Base-by-base conservation (phyloP, 2,797 vertebrate species). In the Morus bassanus region DNA sequence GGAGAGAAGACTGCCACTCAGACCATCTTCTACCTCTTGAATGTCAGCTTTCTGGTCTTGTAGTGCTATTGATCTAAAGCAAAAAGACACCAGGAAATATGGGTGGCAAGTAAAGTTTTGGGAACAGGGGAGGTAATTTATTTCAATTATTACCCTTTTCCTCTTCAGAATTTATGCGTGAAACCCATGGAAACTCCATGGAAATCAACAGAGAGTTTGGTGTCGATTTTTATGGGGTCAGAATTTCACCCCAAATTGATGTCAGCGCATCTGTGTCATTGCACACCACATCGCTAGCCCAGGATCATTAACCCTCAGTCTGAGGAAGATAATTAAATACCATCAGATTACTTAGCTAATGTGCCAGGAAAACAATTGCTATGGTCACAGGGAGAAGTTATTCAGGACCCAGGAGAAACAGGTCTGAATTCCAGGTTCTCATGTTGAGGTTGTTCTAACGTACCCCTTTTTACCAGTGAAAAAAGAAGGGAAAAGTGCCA, bases 251-350 rank as follows among this genome's bases (percentile, higher is more conserved):
- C 68, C 31, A 60, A 35, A 56, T 5, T 2, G 51, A 60, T 37
- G 56, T 31, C 56, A 18, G 24, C 51, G 43, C 33, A 67, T 23
- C 43, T 33, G 33, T 48, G 33, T 3, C 43, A 28, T 35, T 45
- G 18, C 35, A 39, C 27, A 18, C 7, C 8, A 35, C 4, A 4
- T 9, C 0, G 0, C 10, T 35, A 68, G 13, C 67, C 56, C 17
- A 13, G 60, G 63, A 48, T 48, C 19, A 16, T 39, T 31, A 75
- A 85, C 53, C 9, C 24, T 54, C 21, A 17, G 4, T 3, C 10
- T 2, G 19, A 53, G n/a, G 54, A 45, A 88, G 57, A 78, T 13
- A 33, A 82, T 45, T 17, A 76, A 83, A 85, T 57, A 9, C 31
- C 37, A 22, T 9, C 3, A 21, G 23, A 79, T 28, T 35, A 24